phyloP scores from a whole-genome alignment of 2,888 invertebrate species.

The Merodon equestris region DNA sequence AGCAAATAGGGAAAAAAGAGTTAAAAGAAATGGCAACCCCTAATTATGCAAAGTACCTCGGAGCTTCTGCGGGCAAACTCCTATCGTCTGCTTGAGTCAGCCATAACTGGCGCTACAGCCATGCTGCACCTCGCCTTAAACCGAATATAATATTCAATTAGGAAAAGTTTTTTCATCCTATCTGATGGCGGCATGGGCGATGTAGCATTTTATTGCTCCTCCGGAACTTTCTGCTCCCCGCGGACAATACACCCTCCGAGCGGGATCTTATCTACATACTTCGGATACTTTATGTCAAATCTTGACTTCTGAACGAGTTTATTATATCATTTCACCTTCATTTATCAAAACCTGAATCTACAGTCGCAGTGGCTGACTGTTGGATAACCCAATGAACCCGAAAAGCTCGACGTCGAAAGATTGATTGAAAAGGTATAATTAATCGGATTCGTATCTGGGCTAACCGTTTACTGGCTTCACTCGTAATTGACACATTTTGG shows the following conservation, averaged over 20 bases:
- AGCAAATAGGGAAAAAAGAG: constrained; percentile 30
- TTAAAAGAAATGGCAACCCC: constrained; percentile 52
- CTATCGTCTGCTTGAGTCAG: background rate
- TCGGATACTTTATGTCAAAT: too few relatives aligned
- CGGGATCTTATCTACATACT: too few relatives aligned
- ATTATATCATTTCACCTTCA: constrained; percentile 1
- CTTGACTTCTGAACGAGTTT: background rate
- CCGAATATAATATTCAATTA: constrained; percentile 67
- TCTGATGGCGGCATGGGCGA: constrained; percentile 33
- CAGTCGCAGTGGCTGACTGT: too few relatives aligned
- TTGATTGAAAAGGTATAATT: too few relatives aligned
- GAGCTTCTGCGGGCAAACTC: constrained; percentile 30
- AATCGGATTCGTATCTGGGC: too few relatives aligned
- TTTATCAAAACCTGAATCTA: too few relatives aligned
- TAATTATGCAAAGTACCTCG: constrained; percentile 67
- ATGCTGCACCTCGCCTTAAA: constrained; percentile 17
- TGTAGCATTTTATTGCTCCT: constrained; percentile 33
- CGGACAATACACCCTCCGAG: too few relatives aligned
- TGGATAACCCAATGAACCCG: too few relatives aligned
- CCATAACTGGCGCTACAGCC: too few relatives aligned
- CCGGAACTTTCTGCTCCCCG: constrained; percentile 23
- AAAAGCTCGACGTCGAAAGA: too few relatives aligned
- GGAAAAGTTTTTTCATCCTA: constrained; percentile 65
- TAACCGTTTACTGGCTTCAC: too few relatives aligned
- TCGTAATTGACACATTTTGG: too few relatives aligned